Percentiles rank a stretch among this genome's conserved stretches.
Evolutionary conservation across 2,888 invertebrate genomes (phyloP).

Genomic region (Rhagium mordax): DNA sequence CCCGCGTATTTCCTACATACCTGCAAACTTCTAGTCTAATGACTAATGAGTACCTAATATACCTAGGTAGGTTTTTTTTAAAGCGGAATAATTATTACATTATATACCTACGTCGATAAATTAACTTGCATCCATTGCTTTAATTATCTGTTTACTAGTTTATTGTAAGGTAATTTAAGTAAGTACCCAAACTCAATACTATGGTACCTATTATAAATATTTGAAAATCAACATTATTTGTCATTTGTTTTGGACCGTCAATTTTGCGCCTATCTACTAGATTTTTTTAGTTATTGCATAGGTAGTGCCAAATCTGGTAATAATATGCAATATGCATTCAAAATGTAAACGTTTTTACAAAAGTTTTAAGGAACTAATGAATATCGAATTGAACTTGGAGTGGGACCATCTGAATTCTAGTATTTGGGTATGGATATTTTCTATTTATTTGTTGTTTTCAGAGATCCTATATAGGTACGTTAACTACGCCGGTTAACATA

Average conservation of each 20-base stretch:
- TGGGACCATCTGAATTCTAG: slow-evolving; percentile 60
- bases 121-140: too few species aligned
- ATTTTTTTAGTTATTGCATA: neutral
- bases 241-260: neutral
- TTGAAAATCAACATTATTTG: slow-evolving; percentile 8
- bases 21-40: too few species aligned
- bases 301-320: too few species aligned
- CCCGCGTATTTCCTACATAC: slow-evolving; percentile 11
- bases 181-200: too few species aligned
- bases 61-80: too few species aligned
- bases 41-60: too few species aligned
- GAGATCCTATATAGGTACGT: too few species aligned
- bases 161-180: too few species aligned
- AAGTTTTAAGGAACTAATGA: slow-evolving; percentile 54
- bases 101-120: too few species aligned
- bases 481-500: too few species aligned
- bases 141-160: neutral
- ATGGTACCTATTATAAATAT: neutral
- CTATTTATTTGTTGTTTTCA: neutral
- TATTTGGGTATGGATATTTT: slow-evolving; percentile 64
- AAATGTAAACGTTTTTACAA: slow-evolving; percentile 14
- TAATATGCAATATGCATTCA: too few species aligned
- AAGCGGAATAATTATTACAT: too few species aligned
- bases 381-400: slow-evolving; percentile 59
- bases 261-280: neutral